phyloP scores from a whole-genome alignment of 2,888 invertebrate species.

The Diplazon laetatorius region DNA sequence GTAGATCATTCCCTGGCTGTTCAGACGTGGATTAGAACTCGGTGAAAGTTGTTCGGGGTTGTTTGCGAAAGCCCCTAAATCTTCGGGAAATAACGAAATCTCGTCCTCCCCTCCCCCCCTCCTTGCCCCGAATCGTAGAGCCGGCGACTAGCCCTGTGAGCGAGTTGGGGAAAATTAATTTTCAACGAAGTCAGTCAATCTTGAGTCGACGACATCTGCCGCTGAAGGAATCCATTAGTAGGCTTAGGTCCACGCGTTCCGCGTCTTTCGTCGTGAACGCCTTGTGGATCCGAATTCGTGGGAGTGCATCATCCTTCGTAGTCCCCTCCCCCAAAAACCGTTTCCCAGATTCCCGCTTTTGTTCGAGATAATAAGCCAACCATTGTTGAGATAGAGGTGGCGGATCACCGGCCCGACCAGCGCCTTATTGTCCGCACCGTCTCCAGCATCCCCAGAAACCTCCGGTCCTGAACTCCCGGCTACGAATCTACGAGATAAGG shows the following conservation, averaged over 20 bases:
- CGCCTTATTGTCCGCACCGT: conserved; percentile 65
- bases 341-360: conserved; percentile 76
- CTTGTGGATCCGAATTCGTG: conserved; percentile 27
- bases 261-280: conserved; percentile 69
- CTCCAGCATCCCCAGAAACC: conserved; percentile 19
- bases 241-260: conserved; percentile 70
- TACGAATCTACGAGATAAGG: conserved; percentile 66
- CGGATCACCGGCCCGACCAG: conserved; percentile 65
- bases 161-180: conserved; percentile 74
- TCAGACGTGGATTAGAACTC: conserved; percentile 41
- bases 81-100: conserved; percentile 51
- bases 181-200: conserved; percentile 78
- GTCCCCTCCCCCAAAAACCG: conserved; percentile 64
- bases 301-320: not conserved
- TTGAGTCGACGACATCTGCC: conserved; percentile 79
- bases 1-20: conserved; percentile 45
- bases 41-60: conserved; percentile 43
- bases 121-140: not conserved
- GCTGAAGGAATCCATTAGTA: conserved; percentile 81
- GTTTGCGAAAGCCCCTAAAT: conserved; percentile 62
- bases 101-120: not conserved
- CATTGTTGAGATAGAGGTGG: conserved; percentile 77
- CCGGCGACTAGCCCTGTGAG: conserved; percentile 44
- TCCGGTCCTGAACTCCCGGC: conserved; percentile 18
- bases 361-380: conserved; percentile 80